Evolutionary conservation across 2,888 invertebrate genomes (phyloP).

Genomic region (Thereva unica): DNA sequence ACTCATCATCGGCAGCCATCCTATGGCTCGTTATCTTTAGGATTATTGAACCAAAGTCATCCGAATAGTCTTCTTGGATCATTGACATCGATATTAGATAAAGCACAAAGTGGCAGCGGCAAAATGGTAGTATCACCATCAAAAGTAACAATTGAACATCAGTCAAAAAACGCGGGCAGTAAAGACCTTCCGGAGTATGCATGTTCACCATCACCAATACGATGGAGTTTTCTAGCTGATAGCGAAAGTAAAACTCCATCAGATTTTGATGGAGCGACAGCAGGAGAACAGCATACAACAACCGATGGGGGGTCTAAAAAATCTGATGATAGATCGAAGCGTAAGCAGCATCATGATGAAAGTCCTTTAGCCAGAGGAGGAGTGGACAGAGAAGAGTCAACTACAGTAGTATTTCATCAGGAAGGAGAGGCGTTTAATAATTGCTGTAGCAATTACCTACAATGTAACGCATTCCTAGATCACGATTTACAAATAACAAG

Average conservation of each 20-base stretch:
- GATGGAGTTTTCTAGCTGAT: constrained; percentile 58
- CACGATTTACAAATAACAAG: constrained; percentile 58
- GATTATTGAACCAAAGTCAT: constrained; percentile 54
- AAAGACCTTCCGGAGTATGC: constrained; percentile 56
- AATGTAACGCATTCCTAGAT: constrained; percentile 57
- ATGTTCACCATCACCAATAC: constrained; percentile 57
- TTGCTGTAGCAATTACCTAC: constrained; percentile 56
- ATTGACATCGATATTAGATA: constrained; percentile 55
- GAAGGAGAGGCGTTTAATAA: constrained; percentile 58
- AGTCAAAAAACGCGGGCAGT: constrained; percentile 53
- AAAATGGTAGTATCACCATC: constrained; percentile 49
- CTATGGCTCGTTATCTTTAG: constrained; percentile 55
- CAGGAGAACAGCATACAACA: constrained; percentile 17
- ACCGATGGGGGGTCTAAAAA: constrained; percentile 28
- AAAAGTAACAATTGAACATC: constrained; percentile 53
- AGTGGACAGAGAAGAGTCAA: constrained; percentile 50
- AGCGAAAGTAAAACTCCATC: constrained; percentile 51
- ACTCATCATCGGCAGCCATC: constrained; percentile 53
- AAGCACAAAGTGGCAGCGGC: constrained; percentile 50
- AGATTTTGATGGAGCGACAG: constrained; percentile 49
- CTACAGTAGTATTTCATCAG: constrained; percentile 57
- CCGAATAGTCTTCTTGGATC: constrained; percentile 55
- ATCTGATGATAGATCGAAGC: constrained; percentile 10
- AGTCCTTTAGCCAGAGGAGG: constrained; percentile 8
- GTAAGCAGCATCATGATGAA: constrained; percentile 22